Percentiles rank a stretch among this genome's conserved stretches.
Evolutionary conservation across 2,797 vertebrate species (phyloP).

Genomic region (Pangasius djambal): DNA sequence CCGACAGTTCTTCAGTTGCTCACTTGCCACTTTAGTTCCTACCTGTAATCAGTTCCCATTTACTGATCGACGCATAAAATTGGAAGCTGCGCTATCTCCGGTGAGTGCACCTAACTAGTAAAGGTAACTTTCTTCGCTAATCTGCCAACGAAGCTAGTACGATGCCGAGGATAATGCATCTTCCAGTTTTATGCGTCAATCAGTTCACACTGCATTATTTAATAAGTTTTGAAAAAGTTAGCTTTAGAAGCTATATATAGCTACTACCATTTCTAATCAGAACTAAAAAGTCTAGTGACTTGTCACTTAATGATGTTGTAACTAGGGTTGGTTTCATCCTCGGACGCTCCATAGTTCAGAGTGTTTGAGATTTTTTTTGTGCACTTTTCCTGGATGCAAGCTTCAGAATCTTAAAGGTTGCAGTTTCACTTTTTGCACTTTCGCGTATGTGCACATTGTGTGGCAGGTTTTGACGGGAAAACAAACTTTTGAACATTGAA

Average conservation of each 20-base stretch:
- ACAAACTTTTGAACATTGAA: neutral
- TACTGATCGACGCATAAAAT: neutral
- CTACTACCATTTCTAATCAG: too few relatives aligned
- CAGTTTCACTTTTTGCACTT: neutral
- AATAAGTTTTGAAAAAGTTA: too few relatives aligned
- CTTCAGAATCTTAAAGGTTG: neutral
- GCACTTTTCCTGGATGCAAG: neutral
- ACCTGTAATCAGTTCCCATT: neutral
- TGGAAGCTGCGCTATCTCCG: neutral
- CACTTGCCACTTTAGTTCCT: neutral
- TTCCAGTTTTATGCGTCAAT: too few relatives aligned
- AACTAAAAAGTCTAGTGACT: neutral
- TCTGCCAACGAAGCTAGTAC: too few relatives aligned
- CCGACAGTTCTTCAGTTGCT: neutral
- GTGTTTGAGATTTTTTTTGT: neutral
- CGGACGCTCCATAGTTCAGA: neutral
- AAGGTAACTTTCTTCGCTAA: too few relatives aligned
- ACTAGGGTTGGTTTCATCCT: neutral
- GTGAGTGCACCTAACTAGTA: too few relatives aligned
- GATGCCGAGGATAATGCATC: too few relatives aligned
- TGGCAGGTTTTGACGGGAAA: neutral
- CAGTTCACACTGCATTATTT: too few relatives aligned
- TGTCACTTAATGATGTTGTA: too few relatives aligned
- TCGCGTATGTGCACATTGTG: neutral
- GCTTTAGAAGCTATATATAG: too few relatives aligned